Conservation (phyloP, 1,140 invertebrate species). For the Penaeus vannamei region DNA sequence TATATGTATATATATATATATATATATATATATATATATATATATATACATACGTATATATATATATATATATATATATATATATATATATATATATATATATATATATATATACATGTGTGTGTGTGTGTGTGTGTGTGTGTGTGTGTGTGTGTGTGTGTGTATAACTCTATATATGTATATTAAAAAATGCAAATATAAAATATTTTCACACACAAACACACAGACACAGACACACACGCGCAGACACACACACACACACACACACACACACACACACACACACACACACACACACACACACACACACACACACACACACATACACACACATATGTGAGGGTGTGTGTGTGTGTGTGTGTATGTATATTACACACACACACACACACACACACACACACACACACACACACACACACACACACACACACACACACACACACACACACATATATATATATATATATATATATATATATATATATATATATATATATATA, state of each 20-base stretch:
- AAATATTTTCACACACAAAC: not conserved
- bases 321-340: not conserved
- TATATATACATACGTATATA: slow-evolving; percentile 10
- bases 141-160: not conserved
- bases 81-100: slow-evolving; percentile 30
- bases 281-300: not conserved
- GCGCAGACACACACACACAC: not conserved
- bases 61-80: slow-evolving; percentile 28
- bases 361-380: not conserved
- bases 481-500: slow-evolving; percentile 29
- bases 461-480: slow-evolving; percentile 8
- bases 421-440: slow-evolving; percentile 9
- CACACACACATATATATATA: not conserved
- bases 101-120: not conserved
- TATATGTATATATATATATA: not conserved
- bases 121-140: not conserved
- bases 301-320: not conserved
- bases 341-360: not conserved
- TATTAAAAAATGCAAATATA: too few relatives aligned
- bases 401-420: not conserved
- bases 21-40: slow-evolving; percentile 18
- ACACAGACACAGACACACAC: not conserved
- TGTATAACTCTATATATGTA: too few relatives aligned
- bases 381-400: not conserved
- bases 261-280: not conserved